phyloP scores from a whole-genome alignment of 2,888 invertebrate species.

The Brachylomia viminalis region DNA sequence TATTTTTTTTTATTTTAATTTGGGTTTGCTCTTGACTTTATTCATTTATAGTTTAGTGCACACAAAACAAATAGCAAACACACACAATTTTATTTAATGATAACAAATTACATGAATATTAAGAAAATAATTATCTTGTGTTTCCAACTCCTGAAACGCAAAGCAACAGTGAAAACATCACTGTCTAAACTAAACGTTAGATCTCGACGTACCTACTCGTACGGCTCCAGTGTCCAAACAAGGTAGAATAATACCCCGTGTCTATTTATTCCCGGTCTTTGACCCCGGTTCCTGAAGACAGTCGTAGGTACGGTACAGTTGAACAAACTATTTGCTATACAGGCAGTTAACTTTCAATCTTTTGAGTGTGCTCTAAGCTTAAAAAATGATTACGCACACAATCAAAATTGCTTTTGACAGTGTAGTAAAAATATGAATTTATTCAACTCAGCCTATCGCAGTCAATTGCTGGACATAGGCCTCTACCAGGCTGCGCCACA shows the following conservation, averaged over 20 bases:
- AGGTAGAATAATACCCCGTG: constrained; percentile 66
- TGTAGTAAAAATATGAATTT: not conserved
- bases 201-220: constrained; percentile 26
- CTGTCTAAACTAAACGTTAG: constrained; percentile 26
- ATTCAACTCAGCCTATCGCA: not conserved
- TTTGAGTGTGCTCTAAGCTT: not conserved
- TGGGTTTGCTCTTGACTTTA: too few species aligned
- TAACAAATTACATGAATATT: not conserved
- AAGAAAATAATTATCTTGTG: not conserved
- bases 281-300: constrained; percentile 56
- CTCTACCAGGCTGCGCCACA: not conserved
- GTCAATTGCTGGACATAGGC: not conserved
- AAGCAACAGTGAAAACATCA: constrained; percentile 46
- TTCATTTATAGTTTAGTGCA: too few species aligned
- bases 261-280: constrained; percentile 70
- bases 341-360: not conserved
- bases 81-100: too few species aligned
- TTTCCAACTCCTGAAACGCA: constrained; percentile 12
- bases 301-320: constrained; percentile 24
- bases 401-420: not conserved
- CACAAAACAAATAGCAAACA: not conserved
- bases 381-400: not conserved
- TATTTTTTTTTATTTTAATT: too few species aligned
- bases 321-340: constrained; percentile 18
- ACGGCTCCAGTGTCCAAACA: constrained; percentile 62